phyloP scores from a whole-genome alignment of 2,888 invertebrate genomes.

The Diadegma fenestrale region DNA sequence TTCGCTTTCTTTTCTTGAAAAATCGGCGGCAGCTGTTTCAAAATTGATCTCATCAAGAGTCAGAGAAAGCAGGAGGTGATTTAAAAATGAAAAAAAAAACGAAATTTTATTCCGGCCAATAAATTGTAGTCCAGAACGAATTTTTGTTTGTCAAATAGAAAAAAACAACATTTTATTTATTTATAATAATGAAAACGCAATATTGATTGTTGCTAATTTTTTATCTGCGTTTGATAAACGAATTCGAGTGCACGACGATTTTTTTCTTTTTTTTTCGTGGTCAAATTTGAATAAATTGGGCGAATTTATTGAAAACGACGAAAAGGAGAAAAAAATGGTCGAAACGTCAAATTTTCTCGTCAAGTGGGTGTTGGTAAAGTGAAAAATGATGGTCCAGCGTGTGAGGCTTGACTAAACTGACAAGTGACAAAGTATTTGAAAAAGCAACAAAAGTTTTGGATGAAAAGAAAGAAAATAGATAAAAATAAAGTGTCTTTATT shows the following conservation, averaged over 20 bases:
- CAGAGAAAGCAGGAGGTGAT: neutral
- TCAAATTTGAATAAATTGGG: neutral
- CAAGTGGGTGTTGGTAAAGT: neutral
- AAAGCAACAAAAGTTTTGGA: constrained; percentile 14
- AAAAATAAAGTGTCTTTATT: constrained; percentile 8
- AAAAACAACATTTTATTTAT: neutral
- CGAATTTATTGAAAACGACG: neutral
- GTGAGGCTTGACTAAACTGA: neutral
- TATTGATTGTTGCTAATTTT: too few species aligned
- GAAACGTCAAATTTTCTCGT: constrained; percentile 1
- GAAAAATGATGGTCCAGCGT: constrained; percentile 54
- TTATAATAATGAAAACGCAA: too few species aligned
- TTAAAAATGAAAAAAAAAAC: neutral
- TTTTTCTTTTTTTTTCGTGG: too few species aligned
- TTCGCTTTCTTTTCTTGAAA: neutral
- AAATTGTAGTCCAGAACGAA: neutral
- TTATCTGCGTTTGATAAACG: too few species aligned
- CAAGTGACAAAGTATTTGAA: constrained; percentile 48
- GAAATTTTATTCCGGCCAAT: neutral
- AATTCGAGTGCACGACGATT: too few species aligned
- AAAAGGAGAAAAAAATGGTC: neutral
- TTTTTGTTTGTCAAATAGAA: neutral
- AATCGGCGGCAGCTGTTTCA: constrained; percentile 55
- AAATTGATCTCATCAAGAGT: constrained; percentile 11
- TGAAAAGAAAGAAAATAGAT: constrained; percentile 25